These are phyloP conservation scores for Drosophila anomelani DNA, from an alignment of 2,888 invertebrate genomes.

Conservation along the genomic window DNA sequence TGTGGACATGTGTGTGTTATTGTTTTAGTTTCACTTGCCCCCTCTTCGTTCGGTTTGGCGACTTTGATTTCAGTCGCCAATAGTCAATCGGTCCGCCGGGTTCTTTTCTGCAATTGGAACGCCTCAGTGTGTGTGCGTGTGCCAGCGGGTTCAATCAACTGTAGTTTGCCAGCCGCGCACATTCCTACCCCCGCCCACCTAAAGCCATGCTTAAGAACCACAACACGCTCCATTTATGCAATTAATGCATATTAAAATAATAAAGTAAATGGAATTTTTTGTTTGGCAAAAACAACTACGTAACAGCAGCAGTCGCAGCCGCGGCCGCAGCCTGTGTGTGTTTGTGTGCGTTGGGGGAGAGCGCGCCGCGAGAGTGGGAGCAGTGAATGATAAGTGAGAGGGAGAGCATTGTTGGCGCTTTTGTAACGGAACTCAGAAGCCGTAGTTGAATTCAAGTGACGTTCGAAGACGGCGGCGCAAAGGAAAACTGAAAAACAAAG, in stretches of 20 bases:
- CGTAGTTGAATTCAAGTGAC: slow-evolving; percentile 76
- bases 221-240: slow-evolving; percentile 50
- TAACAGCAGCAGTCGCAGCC: slow-evolving; percentile 50
- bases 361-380: slow-evolving; percentile 24
- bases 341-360: slow-evolving; percentile 21
- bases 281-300: slow-evolving; percentile 74
- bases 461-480: slow-evolving; percentile 54
- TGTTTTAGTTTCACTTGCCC: slow-evolving; percentile 29
- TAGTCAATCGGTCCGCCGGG: slow-evolving; percentile 51
- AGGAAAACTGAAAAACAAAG: slow-evolving; percentile 41
- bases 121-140: slow-evolving; percentile 24
- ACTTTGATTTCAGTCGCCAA: slow-evolving; percentile 71
- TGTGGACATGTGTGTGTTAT: slow-evolving; percentile 30
- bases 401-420: slow-evolving; percentile 27
- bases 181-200: slow-evolving; percentile 16
- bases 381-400: slow-evolving; percentile 63
- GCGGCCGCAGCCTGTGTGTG: slow-evolving; percentile 12
- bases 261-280: slow-evolving; percentile 43
- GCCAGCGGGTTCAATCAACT: slow-evolving; percentile 68
- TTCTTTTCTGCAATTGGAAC: slow-evolving; percentile 35
- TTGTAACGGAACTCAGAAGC: slow-evolving; percentile 64
- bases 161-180: slow-evolving; percentile 32
- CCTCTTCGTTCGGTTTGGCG: slow-evolving; percentile 53
- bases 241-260: slow-evolving; percentile 44
- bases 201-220: slow-evolving; percentile 15